Percentiles rank a stretch among this genome's conserved stretches.
Conservation (phyloP, 2,797 vertebrate species). For the Meriones psammophilus region DNA sequence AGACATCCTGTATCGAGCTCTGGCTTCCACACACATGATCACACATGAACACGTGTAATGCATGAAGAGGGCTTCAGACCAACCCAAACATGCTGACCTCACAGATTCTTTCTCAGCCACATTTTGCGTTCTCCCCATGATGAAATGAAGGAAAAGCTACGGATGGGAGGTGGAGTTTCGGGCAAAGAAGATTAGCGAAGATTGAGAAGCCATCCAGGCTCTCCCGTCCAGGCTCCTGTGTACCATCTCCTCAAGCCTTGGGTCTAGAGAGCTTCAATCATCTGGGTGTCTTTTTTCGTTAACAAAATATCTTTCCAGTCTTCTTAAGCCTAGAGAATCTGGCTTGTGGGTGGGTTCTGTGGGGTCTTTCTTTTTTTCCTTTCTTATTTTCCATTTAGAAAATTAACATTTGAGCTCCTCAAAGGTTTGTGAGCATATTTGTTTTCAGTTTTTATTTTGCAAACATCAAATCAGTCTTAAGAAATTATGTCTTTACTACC, state of each 20-base stretch:
- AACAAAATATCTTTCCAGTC: not conserved
- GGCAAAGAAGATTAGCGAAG: slow-evolving; percentile 75
- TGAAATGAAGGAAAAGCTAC: slow-evolving; percentile 60
- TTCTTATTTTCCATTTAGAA: not conserved
- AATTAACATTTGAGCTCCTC: slow-evolving; percentile 16
- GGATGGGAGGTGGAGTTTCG: slow-evolving; percentile 25
- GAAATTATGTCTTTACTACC: not conserved
- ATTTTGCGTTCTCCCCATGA: slow-evolving; percentile 62
- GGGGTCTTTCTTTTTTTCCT: not conserved
- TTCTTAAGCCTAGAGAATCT: not conserved
- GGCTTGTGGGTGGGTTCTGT: not conserved
- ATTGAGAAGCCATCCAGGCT: not conserved
- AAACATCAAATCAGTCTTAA: slow-evolving; percentile 12
- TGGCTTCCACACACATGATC: not conserved
- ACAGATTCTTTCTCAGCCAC: slow-evolving; percentile 44
- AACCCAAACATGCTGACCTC: slow-evolving; percentile 15
- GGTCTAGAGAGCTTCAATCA: not conserved
- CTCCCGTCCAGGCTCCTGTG: too few relatives aligned
- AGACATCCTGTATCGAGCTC: not conserved
- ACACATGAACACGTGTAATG: not conserved
- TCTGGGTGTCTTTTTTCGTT: not conserved
- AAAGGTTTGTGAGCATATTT: not conserved
- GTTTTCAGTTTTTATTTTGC: not conserved
- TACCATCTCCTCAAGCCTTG: not conserved
- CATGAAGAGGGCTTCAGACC: not conserved